These are phyloP conservation scores for Orthosia gracilis DNA, from an alignment of 2,888 invertebrate genomes.

Conservation along the genomic window DNA sequence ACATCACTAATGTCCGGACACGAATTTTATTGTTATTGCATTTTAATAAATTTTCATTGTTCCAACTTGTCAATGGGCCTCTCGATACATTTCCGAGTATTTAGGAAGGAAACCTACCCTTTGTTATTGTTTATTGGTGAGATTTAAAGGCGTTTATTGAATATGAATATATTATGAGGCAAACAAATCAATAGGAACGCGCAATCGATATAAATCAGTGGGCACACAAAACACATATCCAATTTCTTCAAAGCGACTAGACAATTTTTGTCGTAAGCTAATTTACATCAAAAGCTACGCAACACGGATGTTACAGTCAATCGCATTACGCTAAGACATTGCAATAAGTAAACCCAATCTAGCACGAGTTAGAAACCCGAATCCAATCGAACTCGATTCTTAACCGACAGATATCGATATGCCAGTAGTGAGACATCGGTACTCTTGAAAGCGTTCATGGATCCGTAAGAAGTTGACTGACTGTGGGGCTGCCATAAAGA, in stretches of 20 bases:
- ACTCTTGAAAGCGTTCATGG: slow-evolving; percentile 77
- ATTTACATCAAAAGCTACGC: slow-evolving; percentile 34
- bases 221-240: slow-evolving; percentile 12
- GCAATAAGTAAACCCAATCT: slow-evolving; percentile 56
- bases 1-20: slow-evolving; percentile 90
- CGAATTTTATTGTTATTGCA: slow-evolving; percentile 91
- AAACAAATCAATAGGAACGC: slow-evolving; percentile 4
- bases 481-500: slow-evolving; percentile 67
- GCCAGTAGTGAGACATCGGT: slow-evolving; percentile 67
- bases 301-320: slow-evolving; percentile 56
- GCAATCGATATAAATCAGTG: slow-evolving; percentile 1
- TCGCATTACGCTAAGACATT: slow-evolving; percentile 40
- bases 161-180: slow-evolving; percentile 53
- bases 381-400: slow-evolving; percentile 60
- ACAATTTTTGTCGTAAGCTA: slow-evolving; percentile 6
- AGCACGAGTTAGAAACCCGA: slow-evolving; percentile 57
- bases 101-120: slow-evolving; percentile 85
- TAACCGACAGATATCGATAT: slow-evolving; percentile 66
- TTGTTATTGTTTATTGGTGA: slow-evolving; percentile 78
- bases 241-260: slow-evolving; percentile 21
- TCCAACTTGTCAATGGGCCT: slow-evolving; percentile 80
- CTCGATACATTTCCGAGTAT: slow-evolving; percentile 81
- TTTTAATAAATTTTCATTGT: slow-evolving; percentile 91
- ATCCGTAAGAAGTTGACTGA: slow-evolving; percentile 78
- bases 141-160: slow-evolving; percentile 63